Evolutionary conservation across 2,113 vertebrate genomes (phyloP).

Genomic region (Desmodus rotundus): DNA sequence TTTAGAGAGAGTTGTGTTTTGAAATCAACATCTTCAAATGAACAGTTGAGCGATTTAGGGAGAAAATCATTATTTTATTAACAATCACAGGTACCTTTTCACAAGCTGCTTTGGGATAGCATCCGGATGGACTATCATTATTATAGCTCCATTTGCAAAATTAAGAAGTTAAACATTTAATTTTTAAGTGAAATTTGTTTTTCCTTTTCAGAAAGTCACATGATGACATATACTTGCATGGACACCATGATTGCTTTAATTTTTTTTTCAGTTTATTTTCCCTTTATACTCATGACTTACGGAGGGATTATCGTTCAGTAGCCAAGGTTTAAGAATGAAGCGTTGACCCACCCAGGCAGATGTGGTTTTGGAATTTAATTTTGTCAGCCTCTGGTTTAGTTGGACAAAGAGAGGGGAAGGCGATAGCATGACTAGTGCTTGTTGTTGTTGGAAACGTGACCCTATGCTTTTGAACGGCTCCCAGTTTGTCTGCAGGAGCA

Average conservation of each 20-base stretch:
- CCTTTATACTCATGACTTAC: background rate
- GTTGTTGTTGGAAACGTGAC: conserved; percentile 56
- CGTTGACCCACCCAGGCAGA: background rate
- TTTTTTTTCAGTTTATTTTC: conserved; percentile 7
- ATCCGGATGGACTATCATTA: background rate
- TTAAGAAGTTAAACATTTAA: background rate
- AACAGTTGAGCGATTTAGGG: background rate
- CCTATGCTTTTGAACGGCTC: conserved; percentile 25
- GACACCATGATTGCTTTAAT: background rate
- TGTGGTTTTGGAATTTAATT: conserved; percentile 53
- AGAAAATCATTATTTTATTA: background rate
- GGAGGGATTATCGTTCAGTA: conserved; percentile 41
- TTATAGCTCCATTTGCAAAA: background rate
- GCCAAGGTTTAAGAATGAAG: conserved; percentile 25
- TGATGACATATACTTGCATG: background rate
- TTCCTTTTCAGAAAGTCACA: background rate
- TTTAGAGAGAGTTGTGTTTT: background rate
- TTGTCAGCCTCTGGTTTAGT: background rate
- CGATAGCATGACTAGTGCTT: conserved; percentile 27
- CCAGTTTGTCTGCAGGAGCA: conserved; percentile 35
- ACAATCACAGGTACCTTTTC: conserved; percentile 3
- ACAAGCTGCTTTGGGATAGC: background rate
- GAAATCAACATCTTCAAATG: conserved; percentile 1
- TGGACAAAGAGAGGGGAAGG: conserved; percentile 54
- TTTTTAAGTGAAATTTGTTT: background rate